Evolutionary conservation across 2,113 vertebrate genomes (phyloP), one percentile per base, ranked within the genome.

Genomic region (Rhinogobius similis): DNA sequence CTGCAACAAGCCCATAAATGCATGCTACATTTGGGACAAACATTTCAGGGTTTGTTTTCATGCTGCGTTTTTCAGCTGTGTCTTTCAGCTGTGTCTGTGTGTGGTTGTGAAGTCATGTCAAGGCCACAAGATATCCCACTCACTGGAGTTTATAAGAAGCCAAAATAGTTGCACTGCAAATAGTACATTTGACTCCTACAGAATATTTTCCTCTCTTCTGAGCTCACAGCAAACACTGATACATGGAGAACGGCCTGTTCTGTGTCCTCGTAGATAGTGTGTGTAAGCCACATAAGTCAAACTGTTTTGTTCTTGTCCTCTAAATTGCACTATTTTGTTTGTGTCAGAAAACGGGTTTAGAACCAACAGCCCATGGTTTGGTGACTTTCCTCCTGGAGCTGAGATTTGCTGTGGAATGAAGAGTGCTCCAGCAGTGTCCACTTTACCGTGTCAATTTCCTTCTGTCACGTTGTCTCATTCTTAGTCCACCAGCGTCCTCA

Each of bases 391-490:
- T 20, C 59, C 8, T 16, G 7, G 2, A 70, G 59, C 58, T 48
- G 26, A 59, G 5, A 21, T 53, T 67, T 12, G 43, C 20, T n/a
- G 16, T 10, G 32, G 48, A 70, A 55, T 64, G 6, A 70, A 64
- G 52, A 78, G 67, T 29, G 23, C 27, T 56, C 0, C 21, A 23
- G 44, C 41, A 53, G 14, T 58, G 46, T 73, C 52, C 18, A 69
- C 38, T 70, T 77, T 67, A 9, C 29, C 56, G 5, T 63, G 43
- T 74, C 36, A 72, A n/a, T 79, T 64, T 72, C 64, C 29, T 18
- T 55, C 58, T 26, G 5, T 81, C 50, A 73, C 82, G 70, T 74
- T 74, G 70, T 43, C 10, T 68, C 43, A 44, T 65, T 67, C 39
- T 72, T 70, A 65, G n/a, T 66, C 29, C 27, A 26, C 24, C 61